Percentiles rank a stretch among this genome's conserved stretches.
Evolutionary conservation across 2,888 invertebrate species (phyloP).

Genomic region (Magallana nippona): DNA sequence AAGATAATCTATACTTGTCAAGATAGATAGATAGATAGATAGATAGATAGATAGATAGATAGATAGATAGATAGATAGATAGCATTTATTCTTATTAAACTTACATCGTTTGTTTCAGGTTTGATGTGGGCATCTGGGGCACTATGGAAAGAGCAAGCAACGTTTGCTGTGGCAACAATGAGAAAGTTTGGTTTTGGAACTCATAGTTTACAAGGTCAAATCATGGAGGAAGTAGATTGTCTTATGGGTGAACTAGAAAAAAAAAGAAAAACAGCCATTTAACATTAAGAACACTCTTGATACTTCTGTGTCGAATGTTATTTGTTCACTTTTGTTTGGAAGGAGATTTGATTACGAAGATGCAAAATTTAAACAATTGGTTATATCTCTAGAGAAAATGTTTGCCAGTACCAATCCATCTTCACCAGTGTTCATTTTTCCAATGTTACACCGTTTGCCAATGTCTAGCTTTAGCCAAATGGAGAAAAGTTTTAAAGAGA

Average conservation of each 20-base stretch:
- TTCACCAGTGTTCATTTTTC: constrained; percentile 45
- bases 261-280: not conserved
- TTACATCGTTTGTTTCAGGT: too few relatives aligned
- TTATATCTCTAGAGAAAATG: constrained; percentile 7
- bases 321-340: constrained; percentile 48
- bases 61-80: too few relatives aligned
- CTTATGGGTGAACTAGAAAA: constrained; percentile 33
- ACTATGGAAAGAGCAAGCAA: not conserved
- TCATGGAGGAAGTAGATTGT: constrained; percentile 37
- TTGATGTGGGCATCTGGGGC: too few relatives aligned
- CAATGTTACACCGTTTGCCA: constrained; percentile 55
- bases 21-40: too few relatives aligned
- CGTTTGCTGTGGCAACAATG: constrained; percentile 38
- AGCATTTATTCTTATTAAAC: too few relatives aligned
- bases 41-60: too few relatives aligned
- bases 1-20: too few relatives aligned
- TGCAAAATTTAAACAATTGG: constrained; percentile 30
- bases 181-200: constrained; percentile 44
- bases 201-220: constrained; percentile 34
- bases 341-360: constrained; percentile 41
- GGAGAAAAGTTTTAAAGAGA: constrained; percentile 34
- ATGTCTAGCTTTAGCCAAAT: constrained; percentile 52
- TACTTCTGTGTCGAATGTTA: constrained; percentile 40
- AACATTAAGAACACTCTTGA: too few relatives aligned
- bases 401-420: not conserved